Base-by-base conservation (phyloP, 2,888 invertebrate species). In the Ochropacha duplaris region DNA sequence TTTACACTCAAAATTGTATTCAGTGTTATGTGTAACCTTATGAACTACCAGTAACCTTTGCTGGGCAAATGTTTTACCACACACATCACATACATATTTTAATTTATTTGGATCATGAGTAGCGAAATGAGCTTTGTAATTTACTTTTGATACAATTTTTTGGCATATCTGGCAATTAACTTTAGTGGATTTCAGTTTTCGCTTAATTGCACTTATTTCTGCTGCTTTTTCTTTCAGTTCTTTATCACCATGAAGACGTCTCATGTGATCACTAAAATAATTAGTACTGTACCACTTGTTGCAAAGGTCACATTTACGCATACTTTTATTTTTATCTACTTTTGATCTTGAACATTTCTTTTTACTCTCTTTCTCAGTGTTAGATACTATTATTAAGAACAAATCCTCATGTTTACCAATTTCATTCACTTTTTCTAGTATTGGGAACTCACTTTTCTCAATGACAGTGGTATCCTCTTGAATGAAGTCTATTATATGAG, bases 1-100 rank as follows among this genome's bases (percentile, higher is more conserved):
- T 28, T 74, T 70, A 56, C 83, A 83, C 68, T 79, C 74, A 57
- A 62, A 79, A 60, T 79, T 78, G 22, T 79, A 68, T 50, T 75
- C 78, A 28, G 64, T 71, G 4, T 71, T 69, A 51, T 83, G 83
- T 14, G 69, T 78, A 31, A 83, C 58, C 14, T 1, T 19, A 19
- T 44, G 44, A 8, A 44, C n/a, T 9, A 44, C 44, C 5, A 44
- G 19, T 9, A 44, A 44, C 19, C 44, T 44, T 44, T 44, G 16
- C 19, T 44, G 44, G 19, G 44, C 44, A 44, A 44, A 44, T 19
- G n/a, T n/a, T 44, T 44, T 44, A 44, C 82, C 82, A 58, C 83
- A 83, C 61, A 74, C 65, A 26, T 83, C 81, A 63, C 83, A 83
- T 12, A 83, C 62, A 56, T 73, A 82, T 1, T 57, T 65, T 9